Base-by-base conservation (phyloP, 2,888 invertebrate genomes). In the Diplolepis rosae region DNA sequence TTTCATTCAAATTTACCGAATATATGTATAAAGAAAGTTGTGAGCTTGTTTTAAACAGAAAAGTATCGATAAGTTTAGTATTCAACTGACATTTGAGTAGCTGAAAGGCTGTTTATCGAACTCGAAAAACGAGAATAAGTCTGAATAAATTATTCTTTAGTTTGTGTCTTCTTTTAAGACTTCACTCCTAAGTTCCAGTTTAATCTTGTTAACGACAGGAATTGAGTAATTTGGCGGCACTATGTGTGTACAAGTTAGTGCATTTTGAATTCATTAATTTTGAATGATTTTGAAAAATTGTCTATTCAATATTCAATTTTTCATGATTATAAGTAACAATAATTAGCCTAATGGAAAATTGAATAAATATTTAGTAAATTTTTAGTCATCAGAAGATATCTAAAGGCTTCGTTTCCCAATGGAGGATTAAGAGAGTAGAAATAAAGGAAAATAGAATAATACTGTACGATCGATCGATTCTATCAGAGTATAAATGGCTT, bases 61-160 rank as follows among this genome's bases (percentile, higher is more conserved):
- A 7, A 1, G 15, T 4, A 3, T 45, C 30, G 4, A 27, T 27
- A 51, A 51, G 32, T 42, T 42, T 13, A 42, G 7, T 13, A 42
- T 42, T 52, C 28, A 52, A 13, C n/a, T 27, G 13, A 6, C 28
- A 6, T 1, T 18, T 22, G 11, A 28, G 27, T 15, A 71, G n/a
- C n/a, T n/a, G 65, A 66, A 74, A 50, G 70, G 15, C 3, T 71
- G 68, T 70, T 65, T 72, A 76, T 32, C 70, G 76, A 74, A 75
- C 71, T 73, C 77, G 70, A 77, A 77, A 79, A 72, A 79, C 74
- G 79, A 79, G 77, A 79, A 78, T 79, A 78, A 78, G 79, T 68
- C 74, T 68, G 79, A 82, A 82, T 82, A 81, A 82, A 80, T 82
- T 78, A 82, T 77, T 69, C 75, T 68, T 48, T 48, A 68, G 66